phyloP scores from a whole-genome alignment of 2,888 invertebrate species.

The Chesias legatella region DNA sequence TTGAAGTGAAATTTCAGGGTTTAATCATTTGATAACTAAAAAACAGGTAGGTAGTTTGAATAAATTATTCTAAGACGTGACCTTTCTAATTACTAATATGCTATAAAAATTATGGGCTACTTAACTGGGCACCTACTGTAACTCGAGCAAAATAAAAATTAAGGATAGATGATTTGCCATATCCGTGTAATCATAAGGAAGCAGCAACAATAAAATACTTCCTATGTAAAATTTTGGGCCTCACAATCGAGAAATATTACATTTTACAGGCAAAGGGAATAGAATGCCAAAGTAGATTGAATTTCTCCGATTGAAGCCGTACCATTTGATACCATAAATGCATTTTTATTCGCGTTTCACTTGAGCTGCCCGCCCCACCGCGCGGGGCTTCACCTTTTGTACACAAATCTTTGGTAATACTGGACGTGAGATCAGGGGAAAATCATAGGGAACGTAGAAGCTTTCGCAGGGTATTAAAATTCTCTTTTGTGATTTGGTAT shows the following conservation, averaged over 20 bases:
- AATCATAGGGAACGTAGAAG: constrained; percentile 11
- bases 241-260: constrained; percentile 23
- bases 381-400: constrained; percentile 18
- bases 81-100: too few relatives aligned
- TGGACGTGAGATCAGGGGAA: neutral
- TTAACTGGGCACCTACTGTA: too few relatives aligned
- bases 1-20: too few relatives aligned
- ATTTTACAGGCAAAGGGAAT: constrained; percentile 24
- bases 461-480: neutral
- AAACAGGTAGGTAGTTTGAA: too few relatives aligned
- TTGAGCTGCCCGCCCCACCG: constrained; percentile 14
- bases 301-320: constrained; percentile 30
- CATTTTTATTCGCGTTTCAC: constrained; percentile 30
- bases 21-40: too few relatives aligned
- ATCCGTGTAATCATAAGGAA: neutral
- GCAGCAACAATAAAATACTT: neutral
- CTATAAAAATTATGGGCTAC: too few relatives aligned
- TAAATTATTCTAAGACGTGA: too few relatives aligned
- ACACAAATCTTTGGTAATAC: constrained; percentile 17
- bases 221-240: constrained; percentile 13
- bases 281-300: constrained; percentile 36
- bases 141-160: too few relatives aligned
- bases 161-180: too few relatives aligned
- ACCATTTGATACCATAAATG: constrained; percentile 28
- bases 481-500: neutral